A percentile compares a stretch with the other conserved stretches of the same genome.
These are phyloP conservation scores for Coracopsis vasa DNA, from an alignment of 2,113 vertebrate species.

Conservation along the genomic window DNA sequence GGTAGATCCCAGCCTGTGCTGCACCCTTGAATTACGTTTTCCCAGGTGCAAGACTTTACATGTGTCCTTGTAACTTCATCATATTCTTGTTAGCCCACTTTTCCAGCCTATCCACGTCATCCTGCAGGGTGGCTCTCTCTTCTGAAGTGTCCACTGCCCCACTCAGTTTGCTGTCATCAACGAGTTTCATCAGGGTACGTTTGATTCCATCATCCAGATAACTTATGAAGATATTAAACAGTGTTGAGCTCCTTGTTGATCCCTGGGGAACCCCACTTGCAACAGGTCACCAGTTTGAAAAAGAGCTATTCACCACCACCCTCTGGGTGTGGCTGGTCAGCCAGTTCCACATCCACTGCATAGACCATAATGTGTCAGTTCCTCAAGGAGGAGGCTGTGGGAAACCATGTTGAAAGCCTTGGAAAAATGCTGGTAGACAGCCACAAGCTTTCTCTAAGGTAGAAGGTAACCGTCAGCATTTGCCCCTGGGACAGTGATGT, in stretches of 20 bases:
- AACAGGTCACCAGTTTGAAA: background rate
- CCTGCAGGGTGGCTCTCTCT: background rate
- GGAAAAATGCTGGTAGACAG: background rate
- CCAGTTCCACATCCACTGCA: background rate
- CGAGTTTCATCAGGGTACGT: background rate
- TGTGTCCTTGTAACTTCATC: background rate
- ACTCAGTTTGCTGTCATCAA: background rate
- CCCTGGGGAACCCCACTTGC: background rate
- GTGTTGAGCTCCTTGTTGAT: background rate
- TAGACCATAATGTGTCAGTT: background rate
- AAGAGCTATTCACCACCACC: background rate
- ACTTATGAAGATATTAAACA: background rate
- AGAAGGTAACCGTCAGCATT: background rate
- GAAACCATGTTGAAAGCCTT: background rate
- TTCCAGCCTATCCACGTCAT: background rate
- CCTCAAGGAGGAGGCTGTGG: background rate
- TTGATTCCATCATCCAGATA: background rate
- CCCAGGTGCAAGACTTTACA: background rate
- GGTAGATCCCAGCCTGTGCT: background rate
- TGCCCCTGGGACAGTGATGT: background rate
- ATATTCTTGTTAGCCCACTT: background rate
- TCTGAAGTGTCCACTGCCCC: background rate
- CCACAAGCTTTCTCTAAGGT: background rate
- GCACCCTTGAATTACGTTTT: background rate
- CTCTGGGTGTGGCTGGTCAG: background rate